A percentile compares a stretch with the other conserved stretches of the same genome.
phyloP scores from a whole-genome alignment of 2,113 vertebrate species.

The Poeciliopsis turrubarensis region DNA sequence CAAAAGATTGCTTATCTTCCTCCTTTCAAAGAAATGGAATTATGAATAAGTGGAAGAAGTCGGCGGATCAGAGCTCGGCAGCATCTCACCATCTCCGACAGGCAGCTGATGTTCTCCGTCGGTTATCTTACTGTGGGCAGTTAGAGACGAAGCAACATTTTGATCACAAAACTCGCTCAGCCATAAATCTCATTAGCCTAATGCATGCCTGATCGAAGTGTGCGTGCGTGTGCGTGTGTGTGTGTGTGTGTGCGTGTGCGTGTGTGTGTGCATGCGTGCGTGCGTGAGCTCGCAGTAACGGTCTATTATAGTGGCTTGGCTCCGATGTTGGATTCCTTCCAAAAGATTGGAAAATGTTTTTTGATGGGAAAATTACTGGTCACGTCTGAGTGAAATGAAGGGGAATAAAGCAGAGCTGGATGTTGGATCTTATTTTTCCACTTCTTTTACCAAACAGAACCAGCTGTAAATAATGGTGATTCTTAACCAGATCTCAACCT shows the following conservation, averaged over 20 bases:
- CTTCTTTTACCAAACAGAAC: too few species aligned
- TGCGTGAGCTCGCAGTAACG: not conserved
- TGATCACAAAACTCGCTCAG: conserved; percentile 60
- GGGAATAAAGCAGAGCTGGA: conserved; percentile 1
- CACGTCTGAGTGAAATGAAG: conserved; percentile 29
- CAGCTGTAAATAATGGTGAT: too few species aligned
- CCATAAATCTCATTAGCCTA: conserved; percentile 53
- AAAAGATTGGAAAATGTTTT: conserved; percentile 36
- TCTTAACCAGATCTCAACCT: too few species aligned
- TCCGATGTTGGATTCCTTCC: conserved; percentile 17
- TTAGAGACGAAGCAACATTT: conserved; percentile 50
- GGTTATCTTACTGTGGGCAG: conserved; percentile 50
- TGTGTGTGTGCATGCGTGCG: not conserved
- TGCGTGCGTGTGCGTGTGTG: too few species aligned
- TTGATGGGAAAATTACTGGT: conserved; percentile 37
- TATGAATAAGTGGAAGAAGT: conserved; percentile 22
- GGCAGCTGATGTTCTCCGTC: conserved; percentile 42
- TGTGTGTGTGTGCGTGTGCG: not conserved
- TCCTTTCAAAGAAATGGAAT: conserved; percentile 23
- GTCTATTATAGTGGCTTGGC: conserved; percentile 19
- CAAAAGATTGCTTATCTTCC: conserved; percentile 5
- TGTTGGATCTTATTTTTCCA: too few species aligned
- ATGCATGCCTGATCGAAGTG: conserved; percentile 6
- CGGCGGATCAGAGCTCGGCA: not conserved
- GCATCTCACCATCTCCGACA: conserved; percentile 34